A percentile compares a stretch with the other conserved stretches of the same genome.
Evolutionary conservation across 2,888 invertebrate species (phyloP).

Genomic region (Tigriopus californicus): DNA sequence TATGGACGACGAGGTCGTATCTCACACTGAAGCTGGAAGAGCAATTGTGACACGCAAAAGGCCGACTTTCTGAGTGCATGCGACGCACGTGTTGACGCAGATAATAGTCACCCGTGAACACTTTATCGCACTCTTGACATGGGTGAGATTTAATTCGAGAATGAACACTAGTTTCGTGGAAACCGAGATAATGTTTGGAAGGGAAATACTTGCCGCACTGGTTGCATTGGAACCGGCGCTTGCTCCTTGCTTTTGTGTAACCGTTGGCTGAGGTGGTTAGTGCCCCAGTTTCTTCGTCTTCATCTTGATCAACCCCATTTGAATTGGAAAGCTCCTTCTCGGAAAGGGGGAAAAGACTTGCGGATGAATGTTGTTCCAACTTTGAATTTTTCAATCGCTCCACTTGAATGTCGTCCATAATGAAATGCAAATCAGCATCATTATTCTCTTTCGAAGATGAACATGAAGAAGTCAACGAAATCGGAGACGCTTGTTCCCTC

Average conservation of each 20-base stretch:
- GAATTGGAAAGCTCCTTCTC: no score
- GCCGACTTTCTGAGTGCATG: constrained; percentile 31
- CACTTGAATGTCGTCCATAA: background rate
- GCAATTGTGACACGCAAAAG: constrained; percentile 27
- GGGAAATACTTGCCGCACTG: constrained; percentile 4
- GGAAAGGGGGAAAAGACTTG: background rate
- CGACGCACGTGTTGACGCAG: constrained; percentile 27
- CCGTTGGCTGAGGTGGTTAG: no score
- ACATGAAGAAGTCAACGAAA: no score
- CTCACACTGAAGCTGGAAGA: constrained; percentile 25
- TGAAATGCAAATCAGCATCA: no score
- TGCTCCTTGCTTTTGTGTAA: background rate
- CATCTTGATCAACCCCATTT: no score
- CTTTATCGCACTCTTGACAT: constrained; percentile 28
- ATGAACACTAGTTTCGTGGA: background rate
- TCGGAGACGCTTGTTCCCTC: no score
- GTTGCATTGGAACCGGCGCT: background rate
- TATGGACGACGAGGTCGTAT: constrained; percentile 26
- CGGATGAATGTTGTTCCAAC: background rate
- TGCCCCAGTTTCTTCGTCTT: no score
- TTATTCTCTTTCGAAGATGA: no score
- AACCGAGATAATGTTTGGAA: constrained; percentile 1
- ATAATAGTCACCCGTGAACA: constrained; percentile 31
- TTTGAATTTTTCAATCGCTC: background rate
- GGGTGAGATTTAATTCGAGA: constrained; percentile 21